These are phyloP conservation scores for Mycalesis mineus DNA, from an alignment of 2,888 invertebrate species.

Conservation along the genomic window DNA sequence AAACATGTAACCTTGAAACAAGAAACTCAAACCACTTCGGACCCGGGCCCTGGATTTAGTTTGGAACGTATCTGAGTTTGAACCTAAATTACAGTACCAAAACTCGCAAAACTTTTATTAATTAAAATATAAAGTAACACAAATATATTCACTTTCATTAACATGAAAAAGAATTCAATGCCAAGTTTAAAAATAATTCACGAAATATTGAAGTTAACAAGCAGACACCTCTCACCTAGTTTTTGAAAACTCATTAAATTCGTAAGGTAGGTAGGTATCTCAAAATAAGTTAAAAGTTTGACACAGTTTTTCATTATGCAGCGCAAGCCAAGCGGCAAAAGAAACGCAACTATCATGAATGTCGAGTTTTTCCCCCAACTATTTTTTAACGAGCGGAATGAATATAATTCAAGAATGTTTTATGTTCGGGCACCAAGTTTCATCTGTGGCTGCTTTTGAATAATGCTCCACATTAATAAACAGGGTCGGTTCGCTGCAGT, in stretches of 20 bases:
- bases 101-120: not conserved
- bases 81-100: too few species aligned
- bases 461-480: constrained; percentile 73
- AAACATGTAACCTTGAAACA: too few species aligned
- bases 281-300: constrained; percentile 25
- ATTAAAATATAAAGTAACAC: not conserved
- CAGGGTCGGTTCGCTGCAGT: constrained; percentile 56
- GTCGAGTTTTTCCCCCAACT: constrained; percentile 55
- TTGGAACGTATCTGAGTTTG: too few species aligned
- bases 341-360: constrained; percentile 48
- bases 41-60: too few species aligned
- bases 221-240: constrained; percentile 15
- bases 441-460: constrained; percentile 68
- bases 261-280: constrained; percentile 6
- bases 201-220: constrained; percentile 7
- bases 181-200: constrained; percentile 10
- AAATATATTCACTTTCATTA: constrained; percentile 1
- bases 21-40: too few species aligned
- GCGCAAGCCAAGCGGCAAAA: constrained; percentile 24
- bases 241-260: constrained; percentile 22
- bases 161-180: constrained; percentile 4
- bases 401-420: constrained; percentile 57
- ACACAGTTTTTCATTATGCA: constrained; percentile 27
- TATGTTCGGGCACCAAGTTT: constrained; percentile 53
- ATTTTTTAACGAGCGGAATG: constrained; percentile 42